Percentiles rank a stretch among this genome's conserved stretches.
These are phyloP conservation scores for Aphodius sticticus DNA, from an alignment of 2,888 invertebrate species.

Conservation along the genomic window DNA sequence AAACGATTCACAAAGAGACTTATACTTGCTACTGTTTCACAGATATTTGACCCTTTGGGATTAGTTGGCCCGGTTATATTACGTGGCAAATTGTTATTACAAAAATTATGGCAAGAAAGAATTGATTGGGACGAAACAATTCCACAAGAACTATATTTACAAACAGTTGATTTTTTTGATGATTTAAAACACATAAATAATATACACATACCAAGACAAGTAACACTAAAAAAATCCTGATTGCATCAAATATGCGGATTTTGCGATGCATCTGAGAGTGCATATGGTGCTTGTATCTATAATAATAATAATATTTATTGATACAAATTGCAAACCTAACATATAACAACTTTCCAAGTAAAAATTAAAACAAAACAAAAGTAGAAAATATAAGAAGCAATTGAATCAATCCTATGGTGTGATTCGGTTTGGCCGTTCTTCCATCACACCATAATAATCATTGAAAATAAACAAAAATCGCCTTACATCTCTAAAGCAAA, in stretches of 20 bases:
- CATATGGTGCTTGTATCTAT: conserved; percentile 35
- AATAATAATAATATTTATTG: too few relatives aligned
- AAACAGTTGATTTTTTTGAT: conserved; percentile 4
- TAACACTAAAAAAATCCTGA: not conserved
- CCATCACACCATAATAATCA: too few relatives aligned
- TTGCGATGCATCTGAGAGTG: conserved; percentile 33
- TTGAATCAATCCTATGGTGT: too few relatives aligned
- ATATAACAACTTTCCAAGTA: too few relatives aligned
- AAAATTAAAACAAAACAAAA: too few relatives aligned
- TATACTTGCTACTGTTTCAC: conserved; percentile 29
- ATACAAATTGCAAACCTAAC: too few relatives aligned
- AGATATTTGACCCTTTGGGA: conserved; percentile 39
- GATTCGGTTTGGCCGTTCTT: too few relatives aligned
- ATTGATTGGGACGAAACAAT: conserved; percentile 37
- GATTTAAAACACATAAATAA: not conserved
- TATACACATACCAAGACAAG: not conserved
- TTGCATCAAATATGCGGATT: conserved; percentile 27
- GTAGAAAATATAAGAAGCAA: too few relatives aligned
- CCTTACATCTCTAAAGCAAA: too few relatives aligned
- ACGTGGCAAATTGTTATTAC: conserved; percentile 37
- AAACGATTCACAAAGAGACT: conserved; percentile 26
- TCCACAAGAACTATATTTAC: conserved; percentile 7
- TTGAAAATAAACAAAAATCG: too few relatives aligned
- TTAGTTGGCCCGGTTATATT: conserved; percentile 32
- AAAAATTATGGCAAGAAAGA: conserved; percentile 34